Conservation (phyloP, 2,113 vertebrate species). For the Carlito syrichta region DNA sequence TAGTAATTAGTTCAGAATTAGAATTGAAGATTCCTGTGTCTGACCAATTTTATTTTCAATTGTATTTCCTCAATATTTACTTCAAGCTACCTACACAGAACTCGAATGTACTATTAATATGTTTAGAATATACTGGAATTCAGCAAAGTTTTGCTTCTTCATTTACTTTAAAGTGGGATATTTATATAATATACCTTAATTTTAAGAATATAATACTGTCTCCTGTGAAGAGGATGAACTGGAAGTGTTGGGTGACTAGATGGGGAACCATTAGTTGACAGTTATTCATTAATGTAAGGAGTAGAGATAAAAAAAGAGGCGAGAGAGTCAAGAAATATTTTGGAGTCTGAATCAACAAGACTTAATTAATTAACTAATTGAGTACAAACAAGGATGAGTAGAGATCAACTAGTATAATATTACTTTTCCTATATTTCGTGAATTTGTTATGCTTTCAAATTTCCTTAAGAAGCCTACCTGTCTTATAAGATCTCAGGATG, state of each 20-base stretch:
- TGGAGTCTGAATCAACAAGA: not conserved
- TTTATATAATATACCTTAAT: not conserved
- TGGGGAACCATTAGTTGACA: not conserved
- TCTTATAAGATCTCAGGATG: not conserved
- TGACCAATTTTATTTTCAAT: constrained; percentile 10
- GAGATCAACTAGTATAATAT: not conserved
- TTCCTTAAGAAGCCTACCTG: not conserved
- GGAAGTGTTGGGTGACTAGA: not conserved
- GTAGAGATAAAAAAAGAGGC: not conserved
- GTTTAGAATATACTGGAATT: not conserved
- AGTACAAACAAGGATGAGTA: not conserved
- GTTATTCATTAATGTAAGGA: not conserved
- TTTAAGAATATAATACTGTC: not conserved
- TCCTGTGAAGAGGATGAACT: not conserved
- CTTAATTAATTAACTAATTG: not conserved
- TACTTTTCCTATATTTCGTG: not conserved
- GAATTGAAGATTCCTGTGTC: not conserved
- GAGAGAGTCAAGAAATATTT: not conserved
- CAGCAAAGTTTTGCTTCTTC: not conserved
- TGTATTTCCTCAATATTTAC: not conserved
- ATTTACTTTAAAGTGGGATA: not conserved
- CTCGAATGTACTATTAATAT: not conserved
- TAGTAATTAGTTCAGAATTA: not conserved
- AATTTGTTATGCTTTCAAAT: not conserved
- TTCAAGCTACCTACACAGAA: not conserved